These are phyloP conservation scores for Herpailurus yagouaroundi DNA, from an alignment of 2,113 vertebrate species.

Conservation along the genomic window DNA sequence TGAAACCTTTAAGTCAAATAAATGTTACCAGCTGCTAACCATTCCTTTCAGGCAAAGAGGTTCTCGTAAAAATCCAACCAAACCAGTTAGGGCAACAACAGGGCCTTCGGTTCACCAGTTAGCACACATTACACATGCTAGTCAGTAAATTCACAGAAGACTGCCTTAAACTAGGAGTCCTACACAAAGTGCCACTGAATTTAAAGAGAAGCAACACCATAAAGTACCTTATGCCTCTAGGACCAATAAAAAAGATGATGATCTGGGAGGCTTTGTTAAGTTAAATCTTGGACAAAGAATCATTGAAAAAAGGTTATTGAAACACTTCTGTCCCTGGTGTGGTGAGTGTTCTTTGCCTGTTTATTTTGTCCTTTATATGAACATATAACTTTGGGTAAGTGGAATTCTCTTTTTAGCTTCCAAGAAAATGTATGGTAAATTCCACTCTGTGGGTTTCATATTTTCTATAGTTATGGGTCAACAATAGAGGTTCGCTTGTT, in stretches of 20 bases:
- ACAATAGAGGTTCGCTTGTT: background rate
- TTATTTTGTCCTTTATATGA: conserved; percentile 31
- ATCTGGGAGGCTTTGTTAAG: background rate
- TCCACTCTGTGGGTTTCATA: conserved; percentile 7
- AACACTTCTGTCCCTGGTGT: background rate
- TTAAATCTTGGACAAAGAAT: conserved; percentile 10
- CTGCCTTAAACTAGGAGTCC: background rate
- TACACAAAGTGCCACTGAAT: background rate
- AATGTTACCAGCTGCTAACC: conserved; percentile 44
- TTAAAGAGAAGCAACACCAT: background rate
- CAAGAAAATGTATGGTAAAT: conserved; percentile 39
- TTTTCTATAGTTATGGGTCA: background rate
- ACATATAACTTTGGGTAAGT: conserved; percentile 10
- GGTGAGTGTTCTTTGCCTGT: background rate
- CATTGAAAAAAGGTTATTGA: background rate
- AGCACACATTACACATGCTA: background rate
- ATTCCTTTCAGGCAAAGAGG: background rate
- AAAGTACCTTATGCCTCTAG: background rate
- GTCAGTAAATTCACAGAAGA: background rate
- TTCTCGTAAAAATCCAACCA: background rate
- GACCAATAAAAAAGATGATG: background rate
- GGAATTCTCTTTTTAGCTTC: conserved; percentile 12
- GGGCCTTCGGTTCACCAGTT: background rate
- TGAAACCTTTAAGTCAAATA: background rate
- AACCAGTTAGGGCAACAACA: background rate